Evolutionary conservation across 2,113 vertebrate genomes (phyloP), one percentile per base, ranked within the genome.

Genomic region (Nothocercus nigrocapillus): DNA sequence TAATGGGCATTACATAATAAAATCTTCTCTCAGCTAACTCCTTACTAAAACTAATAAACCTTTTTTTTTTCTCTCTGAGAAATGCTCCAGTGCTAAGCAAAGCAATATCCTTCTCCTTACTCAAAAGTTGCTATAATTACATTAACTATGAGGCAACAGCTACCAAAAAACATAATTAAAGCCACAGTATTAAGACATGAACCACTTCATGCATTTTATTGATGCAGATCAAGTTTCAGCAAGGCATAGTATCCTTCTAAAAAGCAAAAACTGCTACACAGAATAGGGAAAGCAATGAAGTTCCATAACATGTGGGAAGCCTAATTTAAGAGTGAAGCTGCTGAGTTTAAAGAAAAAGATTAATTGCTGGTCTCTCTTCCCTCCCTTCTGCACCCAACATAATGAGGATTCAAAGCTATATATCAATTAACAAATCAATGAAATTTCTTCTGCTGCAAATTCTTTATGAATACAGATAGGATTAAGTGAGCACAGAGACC

Each of bases 351-450:
- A 92, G 61, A 63, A 91, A 85, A 95, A 97, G 94, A 97, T 77
- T 78, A 96, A 97, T 87, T 86, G 66, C 47, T 64, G 59, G 64
- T 82, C 40, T 82, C 44, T 80, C 28, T 38, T 68, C 70, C 47
- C 49, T 90, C 81, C 70, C 49, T 68, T 81, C 64, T 59, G 45
- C 42, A 85, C 42, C n/a, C 93, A 89, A 58, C 2, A 4, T 93
- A 95, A 95, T 85, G 89, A 97, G 95, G 88, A 97, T 91, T 97
- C 94, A 92, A 96, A 94, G 90, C 94, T 73, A 88, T 76, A 58
- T 53, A 93, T 95, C 93, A 95, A 97, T 97, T 96, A 98, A 90
- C 67, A 76, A 97, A 92, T 96, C 93, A 63, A 97, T 40, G 78
- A 78, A 42, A 82, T 64, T 36, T 83, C 67, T 88, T 69, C 72